Base-by-base conservation (phyloP, 2,113 vertebrate species). In the Phyllostomus discolor region DNA sequence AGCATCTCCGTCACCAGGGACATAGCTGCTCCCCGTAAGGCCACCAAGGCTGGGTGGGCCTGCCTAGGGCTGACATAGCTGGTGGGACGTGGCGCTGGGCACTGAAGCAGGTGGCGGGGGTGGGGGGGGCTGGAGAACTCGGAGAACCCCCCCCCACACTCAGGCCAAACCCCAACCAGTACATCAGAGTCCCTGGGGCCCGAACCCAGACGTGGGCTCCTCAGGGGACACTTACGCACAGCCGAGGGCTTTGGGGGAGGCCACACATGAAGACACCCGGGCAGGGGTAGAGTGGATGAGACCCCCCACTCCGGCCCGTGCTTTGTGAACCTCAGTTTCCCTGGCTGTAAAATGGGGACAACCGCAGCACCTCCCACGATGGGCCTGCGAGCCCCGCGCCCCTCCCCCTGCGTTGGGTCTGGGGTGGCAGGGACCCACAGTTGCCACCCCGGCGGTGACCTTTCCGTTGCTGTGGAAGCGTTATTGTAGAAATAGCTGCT, bases 371-470 rank as follows among this genome's bases (percentile, higher is more conserved):
- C 17, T 20, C 46, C 62, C 5, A 5, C 8, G 4, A 28, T 10
- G 1, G 43, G n/a, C 28, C 14, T 4, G 4, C 35, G 1, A 50
- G 43, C 7, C 43, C 6, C 0, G 0, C 17, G 38, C 78, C 54
- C 66, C 46, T 16, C 41, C 48, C 0, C 0, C 8, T 14, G 64
- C 3, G 0, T 3, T 1, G 28, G 24, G 26, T 20, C 59, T 38
- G 2, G 31, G 43, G 48, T 11, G 17, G 17, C 28, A 75, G 69
- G 38, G 50, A 10, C 38, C 52, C 24, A 6, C 8, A 0, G 1
- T 33, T 1, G 52, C 35, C 41, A 2, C 26, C 41, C 28, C 0
- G 0, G 7, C 7, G 4, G 20, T 10, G 46, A 35, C 26, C 73
- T 88, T 80, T 52, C 38, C 0, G 2, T 50, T 4, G 24, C 72